Conservation (phyloP, 2,113 vertebrate genomes). For the Tauraco erythrolophus region DNA sequence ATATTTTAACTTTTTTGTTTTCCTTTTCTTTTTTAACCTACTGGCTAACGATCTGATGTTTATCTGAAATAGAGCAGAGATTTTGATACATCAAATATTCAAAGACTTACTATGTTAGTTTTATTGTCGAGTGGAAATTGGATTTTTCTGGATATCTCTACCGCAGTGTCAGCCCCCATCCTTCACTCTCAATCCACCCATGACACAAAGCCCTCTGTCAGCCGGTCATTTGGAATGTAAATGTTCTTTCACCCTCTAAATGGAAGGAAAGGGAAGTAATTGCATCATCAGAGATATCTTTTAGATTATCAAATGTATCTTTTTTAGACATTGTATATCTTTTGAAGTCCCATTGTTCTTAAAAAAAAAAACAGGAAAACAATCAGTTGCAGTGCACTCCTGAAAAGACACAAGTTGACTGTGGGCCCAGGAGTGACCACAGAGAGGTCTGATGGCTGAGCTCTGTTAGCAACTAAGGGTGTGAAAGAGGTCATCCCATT, state of each 20-base stretch:
- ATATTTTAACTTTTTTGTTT: background rate
- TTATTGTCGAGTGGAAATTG: background rate
- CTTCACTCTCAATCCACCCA: background rate
- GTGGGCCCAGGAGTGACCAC: background rate
- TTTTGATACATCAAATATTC: constrained; percentile 2
- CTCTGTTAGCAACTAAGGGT: background rate
- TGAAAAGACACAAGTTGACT: background rate
- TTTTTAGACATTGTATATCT: background rate
- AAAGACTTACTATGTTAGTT: background rate
- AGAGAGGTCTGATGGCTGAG: background rate
- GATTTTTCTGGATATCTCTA: background rate
- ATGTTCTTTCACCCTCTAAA: background rate
- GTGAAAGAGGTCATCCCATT: background rate
- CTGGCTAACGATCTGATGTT: background rate
- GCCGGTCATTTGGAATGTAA: background rate
- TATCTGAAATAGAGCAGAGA: constrained; percentile 3
- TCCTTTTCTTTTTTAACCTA: background rate
- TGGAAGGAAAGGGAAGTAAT: background rate
- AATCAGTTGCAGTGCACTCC: background rate
- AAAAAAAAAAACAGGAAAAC: background rate
- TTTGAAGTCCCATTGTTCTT: background rate
- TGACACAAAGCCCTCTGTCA: background rate
- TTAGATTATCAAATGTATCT: background rate
- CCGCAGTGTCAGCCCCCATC: background rate
- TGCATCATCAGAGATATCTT: background rate